phyloP scores from a whole-genome alignment of 2,113 vertebrate genomes.

The Phylloscopus trochiloides region DNA sequence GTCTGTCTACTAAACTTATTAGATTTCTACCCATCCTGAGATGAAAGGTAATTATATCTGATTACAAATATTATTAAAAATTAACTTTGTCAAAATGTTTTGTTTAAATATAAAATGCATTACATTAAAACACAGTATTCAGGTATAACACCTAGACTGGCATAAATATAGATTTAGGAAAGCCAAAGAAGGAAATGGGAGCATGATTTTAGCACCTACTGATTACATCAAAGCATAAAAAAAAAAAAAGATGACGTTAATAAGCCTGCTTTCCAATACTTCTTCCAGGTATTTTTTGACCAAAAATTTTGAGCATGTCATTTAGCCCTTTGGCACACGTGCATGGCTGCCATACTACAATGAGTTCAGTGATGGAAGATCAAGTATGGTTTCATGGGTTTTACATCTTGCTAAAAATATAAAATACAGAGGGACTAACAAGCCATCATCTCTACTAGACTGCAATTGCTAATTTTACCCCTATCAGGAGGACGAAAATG shows the following conservation, averaged over 20 bases:
- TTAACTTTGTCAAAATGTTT: background rate
- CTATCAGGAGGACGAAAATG: background rate
- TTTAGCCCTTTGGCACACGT: background rate
- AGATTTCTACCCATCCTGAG: background rate
- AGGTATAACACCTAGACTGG: background rate
- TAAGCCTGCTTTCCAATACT: background rate
- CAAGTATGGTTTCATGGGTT: background rate
- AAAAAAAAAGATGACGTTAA: background rate
- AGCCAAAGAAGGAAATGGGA: background rate
- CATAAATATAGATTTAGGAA: background rate
- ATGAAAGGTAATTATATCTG: background rate
- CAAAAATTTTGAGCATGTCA: background rate
- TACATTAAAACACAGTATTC: background rate
- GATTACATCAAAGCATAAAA: background rate
- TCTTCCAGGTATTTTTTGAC: background rate
- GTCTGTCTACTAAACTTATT: background rate
- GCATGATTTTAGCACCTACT: background rate
- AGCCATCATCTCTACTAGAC: background rate
- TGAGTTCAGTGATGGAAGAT: background rate
- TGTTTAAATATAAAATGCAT: background rate
- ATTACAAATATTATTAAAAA: background rate
- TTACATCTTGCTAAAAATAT: background rate
- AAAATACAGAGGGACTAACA: background rate
- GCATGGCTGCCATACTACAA: background rate
- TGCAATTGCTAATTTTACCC: background rate